Conservation (phyloP, 2,888 invertebrate species). For the Escarpia spicata region DNA sequence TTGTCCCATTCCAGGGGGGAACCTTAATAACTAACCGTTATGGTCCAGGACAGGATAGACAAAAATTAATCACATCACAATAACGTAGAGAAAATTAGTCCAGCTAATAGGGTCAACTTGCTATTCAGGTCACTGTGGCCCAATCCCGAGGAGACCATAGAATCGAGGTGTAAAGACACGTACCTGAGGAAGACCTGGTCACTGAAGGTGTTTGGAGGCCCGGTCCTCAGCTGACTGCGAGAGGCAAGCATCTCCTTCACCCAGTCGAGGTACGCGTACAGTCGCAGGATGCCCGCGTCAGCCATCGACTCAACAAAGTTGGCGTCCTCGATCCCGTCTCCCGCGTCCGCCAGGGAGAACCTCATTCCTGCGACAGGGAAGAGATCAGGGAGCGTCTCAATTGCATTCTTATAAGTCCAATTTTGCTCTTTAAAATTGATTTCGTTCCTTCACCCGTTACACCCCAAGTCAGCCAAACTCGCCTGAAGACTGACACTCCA, state of each 20-base stretch:
- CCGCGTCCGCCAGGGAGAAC: constrained; percentile 93
- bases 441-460: too few species aligned
- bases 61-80: too few species aligned
- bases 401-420: too few species aligned
- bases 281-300: constrained; percentile 89
- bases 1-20: not conserved
- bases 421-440: too few species aligned
- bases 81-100: too few species aligned
- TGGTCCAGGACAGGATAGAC: too few species aligned
- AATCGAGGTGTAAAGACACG: not conserved
- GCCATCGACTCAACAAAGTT: constrained; percentile 96
- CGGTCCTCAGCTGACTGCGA: constrained; percentile 70
- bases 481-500: too few species aligned
- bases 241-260: constrained; percentile 77
- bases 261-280: constrained; percentile 97
- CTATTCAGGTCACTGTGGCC: not conserved
- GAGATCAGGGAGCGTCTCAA: not conserved
- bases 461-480: too few species aligned
- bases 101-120: too few species aligned
- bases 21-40: too few species aligned
- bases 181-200: constrained; percentile 83
- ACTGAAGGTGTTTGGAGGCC: constrained; percentile 77
- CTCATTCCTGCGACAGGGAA: constrained; percentile 69
- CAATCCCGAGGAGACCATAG: not conserved
- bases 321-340: constrained; percentile 97